These are phyloP conservation scores for Perca flavescens DNA, from an alignment of 2,113 vertebrate genomes.

Conservation along the genomic window DNA sequence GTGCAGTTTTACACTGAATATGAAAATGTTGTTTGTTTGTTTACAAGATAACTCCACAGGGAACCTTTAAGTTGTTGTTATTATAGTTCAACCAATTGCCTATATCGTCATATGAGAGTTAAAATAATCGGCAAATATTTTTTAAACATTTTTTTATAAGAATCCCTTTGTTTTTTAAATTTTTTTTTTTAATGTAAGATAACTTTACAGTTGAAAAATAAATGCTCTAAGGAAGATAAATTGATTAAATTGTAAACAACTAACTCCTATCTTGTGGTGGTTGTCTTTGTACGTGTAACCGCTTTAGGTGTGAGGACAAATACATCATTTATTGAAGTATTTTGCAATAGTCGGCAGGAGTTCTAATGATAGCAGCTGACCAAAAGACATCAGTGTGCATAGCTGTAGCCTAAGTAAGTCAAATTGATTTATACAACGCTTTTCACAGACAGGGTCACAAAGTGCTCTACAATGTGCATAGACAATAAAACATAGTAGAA, in stretches of 20 bases:
- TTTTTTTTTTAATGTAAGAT: no score
- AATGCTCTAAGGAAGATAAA: not conserved
- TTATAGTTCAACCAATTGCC: not conserved
- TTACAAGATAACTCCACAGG: not conserved
- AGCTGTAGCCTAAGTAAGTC: conserved; percentile 51
- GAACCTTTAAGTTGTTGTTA: not conserved
- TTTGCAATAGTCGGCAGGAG: conserved; percentile 31
- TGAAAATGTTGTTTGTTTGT: not conserved
- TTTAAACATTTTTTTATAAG: not conserved
- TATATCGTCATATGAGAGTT: not conserved
- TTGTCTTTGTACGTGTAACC: not conserved
- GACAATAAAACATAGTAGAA: no score
- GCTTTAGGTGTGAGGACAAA: not conserved
- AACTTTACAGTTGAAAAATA: not conserved
- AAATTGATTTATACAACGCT: no score
- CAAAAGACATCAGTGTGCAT: conserved; percentile 68
- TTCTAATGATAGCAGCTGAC: conserved; percentile 52
- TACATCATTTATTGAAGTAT: conserved; percentile 21
- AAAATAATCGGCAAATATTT: not conserved
- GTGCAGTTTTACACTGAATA: not conserved
- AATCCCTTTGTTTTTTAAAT: not conserved
- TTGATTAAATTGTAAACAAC: not conserved
- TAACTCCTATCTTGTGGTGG: not conserved
- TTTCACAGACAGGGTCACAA: no score
- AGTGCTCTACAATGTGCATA: no score